Base-by-base conservation (phyloP, 1,140 invertebrate genomes). In the Phocides pigmalion region DNA sequence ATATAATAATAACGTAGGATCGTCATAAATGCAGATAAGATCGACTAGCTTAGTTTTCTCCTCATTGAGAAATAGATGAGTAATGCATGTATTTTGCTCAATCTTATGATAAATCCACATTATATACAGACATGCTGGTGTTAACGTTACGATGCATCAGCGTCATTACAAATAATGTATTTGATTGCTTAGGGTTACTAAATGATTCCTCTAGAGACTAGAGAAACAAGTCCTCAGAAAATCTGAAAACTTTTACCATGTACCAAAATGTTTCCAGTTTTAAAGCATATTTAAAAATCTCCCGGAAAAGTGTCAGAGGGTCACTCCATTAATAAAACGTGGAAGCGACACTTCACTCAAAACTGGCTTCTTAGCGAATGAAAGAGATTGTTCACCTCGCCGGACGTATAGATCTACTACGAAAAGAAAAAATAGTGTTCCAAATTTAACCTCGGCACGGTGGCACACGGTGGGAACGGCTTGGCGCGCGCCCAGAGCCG, bases 371-470 rank as follows among this genome's bases (percentile, higher is more conserved):
- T 71, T 74, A 68, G 72, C 68, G 67, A 59, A 46, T 62, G 67
- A 64, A 70, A 80, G 80, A 89, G 87, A 87, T 84, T 89, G 78
- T 89, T 89, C 84, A 89, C 87, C 84, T 89, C 82, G 72, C 66
- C 69, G 76, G 67, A 73, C 73, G 70, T 78, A 74, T 81, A 76
- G 76, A 81, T 76, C 74, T 78, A 82, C 74, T 81, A 82, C 73
- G 68, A 63, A 66, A 70, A 66, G 66, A 88, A 87, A 89, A 89
- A 90, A 84, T 73, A 73, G 76, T 78, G 84, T 83, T 88, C 84
- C 81, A 90, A 90, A 86, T 84, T 86, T 89, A 89, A 87, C 83
- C 80, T 68, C 70, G 74, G 72, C 78, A 80, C 79, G 80, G 68
- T 76, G 81, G 78, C 81, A 82, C 78, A 80, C 79, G 80, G 68